Base-by-base conservation (phyloP, 2,113 vertebrate genomes). In the Oxyura jamaicensis region DNA sequence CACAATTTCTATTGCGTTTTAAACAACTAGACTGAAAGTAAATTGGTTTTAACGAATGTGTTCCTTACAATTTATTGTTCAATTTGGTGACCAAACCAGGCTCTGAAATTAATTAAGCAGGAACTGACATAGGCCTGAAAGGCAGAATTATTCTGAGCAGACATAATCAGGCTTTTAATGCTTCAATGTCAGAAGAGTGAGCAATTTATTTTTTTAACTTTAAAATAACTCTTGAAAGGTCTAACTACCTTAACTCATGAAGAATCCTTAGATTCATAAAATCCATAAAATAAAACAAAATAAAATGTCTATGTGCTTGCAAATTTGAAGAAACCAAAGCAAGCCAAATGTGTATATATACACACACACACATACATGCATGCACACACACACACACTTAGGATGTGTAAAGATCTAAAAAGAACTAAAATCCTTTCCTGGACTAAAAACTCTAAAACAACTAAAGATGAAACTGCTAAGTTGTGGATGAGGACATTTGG, bases 401-500 rank as follows among this genome's bases (percentile, higher is more conserved):
- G 48, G 79, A 86, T 16, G 17, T 35, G 21, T 65, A 22, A 65
- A 35, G 7, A 75, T n/a, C 10, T n/a, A 36, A 23, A 42, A 39
- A 25, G 16, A 48, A 48, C 46, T 28, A 26, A 63, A 25, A 31
- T 18, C 17, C 44, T 63, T n/a, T 71, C 35, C 39, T 26, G 35
- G 4, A 46, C 29, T 31, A 33, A 8, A 77, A 31, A 7, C 58
- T 77, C 74, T 46, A 53, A 84, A 91, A 35, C 4, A 17, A 33
- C 44, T 41, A 21, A 77, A 35, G 48, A 79, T n/a, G 62, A 79
- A 91, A 58, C 42, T 5, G 60, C 16, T 0, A 86, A 81, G n/a
- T 42, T 84, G 48, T 83, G 88, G 90, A 92, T 80, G 33, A 92
- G 89, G 84, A 56, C 87, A 58, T 60, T 66, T 65, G 82, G 78